Conservation (phyloP, 2,113 vertebrate genomes). For the Coregonus clupeaformis region DNA sequence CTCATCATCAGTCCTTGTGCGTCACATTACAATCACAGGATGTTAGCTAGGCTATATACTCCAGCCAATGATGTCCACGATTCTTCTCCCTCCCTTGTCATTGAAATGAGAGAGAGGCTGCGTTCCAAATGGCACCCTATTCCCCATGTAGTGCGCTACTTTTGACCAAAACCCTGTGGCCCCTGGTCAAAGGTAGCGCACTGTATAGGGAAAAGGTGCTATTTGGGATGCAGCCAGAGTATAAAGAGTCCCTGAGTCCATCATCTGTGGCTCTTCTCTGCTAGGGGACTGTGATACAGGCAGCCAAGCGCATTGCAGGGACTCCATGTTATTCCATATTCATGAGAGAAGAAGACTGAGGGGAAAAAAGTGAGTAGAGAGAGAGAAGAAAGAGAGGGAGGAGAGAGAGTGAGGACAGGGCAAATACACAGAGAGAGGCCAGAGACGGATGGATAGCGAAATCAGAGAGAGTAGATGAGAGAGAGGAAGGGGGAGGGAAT, state of each 20-base stretch:
- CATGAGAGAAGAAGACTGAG: conserved; percentile 33
- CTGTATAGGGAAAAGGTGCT: too few relatives aligned
- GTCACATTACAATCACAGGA: background rate
- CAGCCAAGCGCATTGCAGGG: conserved; percentile 42
- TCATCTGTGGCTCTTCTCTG: background rate
- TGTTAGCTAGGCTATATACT: background rate
- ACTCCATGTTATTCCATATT: conserved; percentile 50
- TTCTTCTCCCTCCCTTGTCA: background rate
- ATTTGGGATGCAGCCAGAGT: background rate
- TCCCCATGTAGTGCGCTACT: too few relatives aligned
- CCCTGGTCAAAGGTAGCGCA: too few relatives aligned
- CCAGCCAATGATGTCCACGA: background rate
- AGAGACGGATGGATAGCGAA: background rate
- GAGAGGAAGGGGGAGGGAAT: conserved; percentile 15
- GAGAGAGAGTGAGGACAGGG: conserved; percentile 10
- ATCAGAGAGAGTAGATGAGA: conserved; percentile 20
- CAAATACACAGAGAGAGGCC: conserved; percentile 2
- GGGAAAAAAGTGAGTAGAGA: too few relatives aligned
- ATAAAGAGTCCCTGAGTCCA: background rate
- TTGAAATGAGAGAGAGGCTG: background rate
- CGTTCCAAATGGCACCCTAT: too few relatives aligned
- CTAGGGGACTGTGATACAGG: conserved; percentile 31
- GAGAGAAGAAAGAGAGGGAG: too few relatives aligned
- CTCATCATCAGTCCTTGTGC: background rate
- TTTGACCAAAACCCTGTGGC: too few relatives aligned